These are phyloP conservation scores for Arremon aurantiirostris DNA, from an alignment of 2,797 vertebrate genomes.

Conservation along the genomic window DNA sequence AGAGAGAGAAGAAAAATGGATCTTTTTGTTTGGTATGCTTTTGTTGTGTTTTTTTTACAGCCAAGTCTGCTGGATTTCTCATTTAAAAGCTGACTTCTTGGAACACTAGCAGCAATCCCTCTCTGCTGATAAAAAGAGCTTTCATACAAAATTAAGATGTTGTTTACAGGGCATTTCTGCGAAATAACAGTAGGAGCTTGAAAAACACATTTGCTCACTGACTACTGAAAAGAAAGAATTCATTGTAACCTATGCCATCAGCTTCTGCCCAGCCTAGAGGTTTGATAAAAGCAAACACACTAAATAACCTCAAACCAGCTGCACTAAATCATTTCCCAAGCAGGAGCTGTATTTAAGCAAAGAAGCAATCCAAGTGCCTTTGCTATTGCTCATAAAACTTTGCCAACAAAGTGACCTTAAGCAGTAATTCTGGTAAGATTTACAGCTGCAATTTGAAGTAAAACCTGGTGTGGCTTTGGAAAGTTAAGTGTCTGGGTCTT, in stretches of 20 bases:
- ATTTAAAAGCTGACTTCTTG: conserved; percentile 19
- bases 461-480: background rate
- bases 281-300: conserved; percentile 39
- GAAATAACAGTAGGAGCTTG: conserved; percentile 18
- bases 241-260: background rate
- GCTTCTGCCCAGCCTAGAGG: background rate
- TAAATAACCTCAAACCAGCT: conserved; percentile 13
- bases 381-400: conserved; percentile 14
- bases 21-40: background rate
- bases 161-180: background rate
- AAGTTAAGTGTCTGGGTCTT: background rate
- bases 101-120: background rate
- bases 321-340: conserved; percentile 19
- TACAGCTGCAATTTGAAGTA: background rate
- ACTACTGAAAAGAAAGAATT: conserved; percentile 39
- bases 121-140: conserved; percentile 41
- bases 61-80: background rate
- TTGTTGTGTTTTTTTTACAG: background rate
- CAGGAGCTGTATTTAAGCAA: conserved; percentile 9
- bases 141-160: conserved; percentile 50
- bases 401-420: conserved; percentile 26
- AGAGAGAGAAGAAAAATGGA: background rate
- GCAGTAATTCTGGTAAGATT: background rate
- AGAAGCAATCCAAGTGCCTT: background rate
- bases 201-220: conserved; percentile 41